Conservation (phyloP, 1,140 invertebrate species). For the Drosophila sturtevanti region DNA sequence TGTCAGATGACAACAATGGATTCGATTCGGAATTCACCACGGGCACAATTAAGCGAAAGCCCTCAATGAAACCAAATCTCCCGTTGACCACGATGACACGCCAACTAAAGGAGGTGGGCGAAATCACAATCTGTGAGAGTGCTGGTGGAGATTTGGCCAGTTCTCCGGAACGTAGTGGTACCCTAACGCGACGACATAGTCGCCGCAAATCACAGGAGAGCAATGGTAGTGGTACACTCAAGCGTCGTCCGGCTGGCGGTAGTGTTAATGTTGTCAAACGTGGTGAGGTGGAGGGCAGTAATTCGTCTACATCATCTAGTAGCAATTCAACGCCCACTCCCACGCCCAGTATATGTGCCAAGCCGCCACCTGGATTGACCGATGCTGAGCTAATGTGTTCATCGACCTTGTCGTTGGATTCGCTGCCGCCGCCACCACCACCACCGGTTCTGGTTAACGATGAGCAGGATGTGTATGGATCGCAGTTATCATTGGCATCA, state of each 20-base stretch:
- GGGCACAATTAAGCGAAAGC: conserved; percentile 94
- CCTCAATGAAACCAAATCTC: conserved; percentile 94
- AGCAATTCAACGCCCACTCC: conserved; percentile 79
- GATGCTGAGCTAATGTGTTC: conserved; percentile 85
- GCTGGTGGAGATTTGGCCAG: conserved; percentile 34
- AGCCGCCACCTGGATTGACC: conserved; percentile 58
- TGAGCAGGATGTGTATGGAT: conserved; percentile 87
- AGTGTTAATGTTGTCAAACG: conserved; percentile 37
- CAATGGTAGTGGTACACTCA: conserved; percentile 86
- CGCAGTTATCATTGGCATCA: conserved; percentile 86
- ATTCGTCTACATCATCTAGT: conserved; percentile 68
- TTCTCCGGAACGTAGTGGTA: conserved; percentile 82
- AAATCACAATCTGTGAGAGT: conserved; percentile 84
- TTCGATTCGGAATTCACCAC: conserved; percentile 90
- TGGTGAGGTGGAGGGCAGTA: conserved; percentile 36
- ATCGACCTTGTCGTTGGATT: conserved; percentile 89
- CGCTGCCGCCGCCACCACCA: conserved; percentile 88
- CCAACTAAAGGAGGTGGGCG: conserved; percentile 92
- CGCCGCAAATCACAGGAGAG: conserved; percentile 85
- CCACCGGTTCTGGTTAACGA: conserved; percentile 85
- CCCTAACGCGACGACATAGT: conserved; percentile 85
- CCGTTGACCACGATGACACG: conserved; percentile 94
- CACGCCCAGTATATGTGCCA: conserved; percentile 75
- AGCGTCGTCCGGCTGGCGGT: conserved; percentile 83
- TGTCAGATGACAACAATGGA: conserved; percentile 91